Percentiles rank a stretch among this genome's conserved stretches.
phyloP scores from a whole-genome alignment of 2,888 invertebrate genomes.

The Exocentrus adspersus region DNA sequence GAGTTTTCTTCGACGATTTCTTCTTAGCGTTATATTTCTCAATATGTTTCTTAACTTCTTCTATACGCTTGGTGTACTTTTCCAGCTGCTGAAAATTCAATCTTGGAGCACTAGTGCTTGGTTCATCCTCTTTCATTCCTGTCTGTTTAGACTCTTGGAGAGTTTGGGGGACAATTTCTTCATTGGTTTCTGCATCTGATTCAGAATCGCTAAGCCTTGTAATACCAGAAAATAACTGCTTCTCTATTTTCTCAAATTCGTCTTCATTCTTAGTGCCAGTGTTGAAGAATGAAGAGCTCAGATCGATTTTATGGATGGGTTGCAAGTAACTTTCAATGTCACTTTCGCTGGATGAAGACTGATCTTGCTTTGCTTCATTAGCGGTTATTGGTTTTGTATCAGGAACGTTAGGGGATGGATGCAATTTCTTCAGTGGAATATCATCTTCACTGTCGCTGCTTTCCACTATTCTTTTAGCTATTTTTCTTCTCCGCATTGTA shows the following conservation, averaged over 20 bases:
- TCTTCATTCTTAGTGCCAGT: constrained; percentile 37
- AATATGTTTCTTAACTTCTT: constrained; percentile 69
- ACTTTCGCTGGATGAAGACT: constrained; percentile 60
- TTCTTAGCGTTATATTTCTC: constrained; percentile 64
- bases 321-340: constrained; percentile 68
- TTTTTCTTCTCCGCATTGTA: constrained; percentile 30
- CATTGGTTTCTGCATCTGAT: constrained; percentile 49
- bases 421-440: constrained; percentile 33
- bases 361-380: constrained; percentile 31
- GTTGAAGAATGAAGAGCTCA: constrained; percentile 68
- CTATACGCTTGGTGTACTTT: constrained; percentile 70
- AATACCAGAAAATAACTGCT: constrained; percentile 54
- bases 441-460: constrained; percentile 42
- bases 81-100: constrained; percentile 68
- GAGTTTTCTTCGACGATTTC: constrained; percentile 28
- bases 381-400: too few species aligned
- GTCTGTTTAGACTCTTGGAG: constrained; percentile 6
- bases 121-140: constrained; percentile 10
- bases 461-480: constrained; percentile 29
- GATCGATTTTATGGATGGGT: constrained; percentile 66
- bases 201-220: constrained; percentile 57
- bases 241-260: constrained; percentile 56
- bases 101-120: constrained; percentile 30
- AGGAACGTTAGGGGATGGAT: neutral
- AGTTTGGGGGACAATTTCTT: constrained; percentile 32